Evolutionary conservation across 2,113 vertebrate species (phyloP).

Genomic region (Podocnemis expansa): DNA sequence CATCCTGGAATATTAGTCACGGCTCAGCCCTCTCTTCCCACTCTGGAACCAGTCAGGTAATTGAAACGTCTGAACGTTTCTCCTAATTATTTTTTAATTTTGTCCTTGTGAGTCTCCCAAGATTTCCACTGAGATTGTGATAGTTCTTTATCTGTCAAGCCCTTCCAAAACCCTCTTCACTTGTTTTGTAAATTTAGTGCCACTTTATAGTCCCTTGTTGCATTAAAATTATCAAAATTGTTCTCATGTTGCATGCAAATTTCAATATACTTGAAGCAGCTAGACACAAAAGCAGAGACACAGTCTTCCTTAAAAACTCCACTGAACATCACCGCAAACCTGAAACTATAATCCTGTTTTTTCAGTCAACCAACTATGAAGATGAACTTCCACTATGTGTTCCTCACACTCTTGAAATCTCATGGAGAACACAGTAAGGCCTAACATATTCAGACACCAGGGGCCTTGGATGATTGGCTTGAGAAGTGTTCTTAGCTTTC

Average conservation of each 20-base stretch:
- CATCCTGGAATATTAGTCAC: not conserved
- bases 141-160: slow-evolving; percentile 22
- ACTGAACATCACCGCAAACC: accelerated
- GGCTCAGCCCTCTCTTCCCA: not conserved
- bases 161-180: slow-evolving; percentile 38
- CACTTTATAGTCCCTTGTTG: slow-evolving; percentile 8
- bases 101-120: slow-evolving; percentile 34
- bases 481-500: no score
- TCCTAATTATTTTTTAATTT: not conserved
- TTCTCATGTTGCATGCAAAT: not conserved
- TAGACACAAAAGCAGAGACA: not conserved
- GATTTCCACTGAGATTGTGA: slow-evolving; percentile 1
- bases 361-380: not conserved
- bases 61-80: not conserved
- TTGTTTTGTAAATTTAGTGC: not conserved
- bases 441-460: not conserved
- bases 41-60: not conserved
- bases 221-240: not conserved
- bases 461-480: not conserved
- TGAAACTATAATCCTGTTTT: not conserved
- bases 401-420: not conserved
- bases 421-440: not conserved
- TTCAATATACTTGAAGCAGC: not conserved
- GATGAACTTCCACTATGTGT: not conserved
- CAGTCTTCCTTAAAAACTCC: not conserved